A percentile compares a stretch with the other conserved stretches of the same genome.
These are phyloP conservation scores for Pachyramphus minor DNA, from an alignment of 2,113 vertebrate genomes.

Conservation along the genomic window DNA sequence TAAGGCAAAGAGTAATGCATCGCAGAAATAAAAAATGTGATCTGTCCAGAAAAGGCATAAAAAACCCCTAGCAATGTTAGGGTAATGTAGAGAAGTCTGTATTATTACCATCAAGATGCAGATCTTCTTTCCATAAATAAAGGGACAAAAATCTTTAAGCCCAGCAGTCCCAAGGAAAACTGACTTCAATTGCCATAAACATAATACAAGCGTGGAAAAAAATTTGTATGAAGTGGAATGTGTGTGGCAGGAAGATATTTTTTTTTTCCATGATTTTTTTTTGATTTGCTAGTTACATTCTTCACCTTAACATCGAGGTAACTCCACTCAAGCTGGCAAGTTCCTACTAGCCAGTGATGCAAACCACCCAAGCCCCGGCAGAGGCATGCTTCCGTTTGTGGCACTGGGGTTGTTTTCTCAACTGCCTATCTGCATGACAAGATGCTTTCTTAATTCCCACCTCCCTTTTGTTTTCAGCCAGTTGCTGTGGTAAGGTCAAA, in stretches of 20 bases:
- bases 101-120: background rate
- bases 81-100: background rate
- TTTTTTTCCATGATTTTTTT: background rate
- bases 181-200: background rate
- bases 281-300: background rate
- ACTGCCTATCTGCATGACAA: background rate
- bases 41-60: background rate
- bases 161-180: background rate
- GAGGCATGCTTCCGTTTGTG: rapidly evolving
- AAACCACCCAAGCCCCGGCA: background rate
- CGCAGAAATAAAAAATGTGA: background rate
- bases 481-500: background rate
- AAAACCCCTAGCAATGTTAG: rapidly evolving
- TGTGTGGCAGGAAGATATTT: background rate
- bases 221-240: background rate
- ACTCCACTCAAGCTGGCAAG: background rate
- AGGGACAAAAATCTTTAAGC: background rate
- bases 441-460: background rate
- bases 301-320: background rate
- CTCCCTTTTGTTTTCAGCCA: background rate
- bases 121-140: background rate
- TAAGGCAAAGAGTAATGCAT: background rate
- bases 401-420: background rate
- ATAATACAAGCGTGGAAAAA: background rate
- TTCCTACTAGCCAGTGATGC: background rate